Conservation (phyloP, 2,113 vertebrate genomes). For the Sinocyclocheilus rhinocerous region DNA sequence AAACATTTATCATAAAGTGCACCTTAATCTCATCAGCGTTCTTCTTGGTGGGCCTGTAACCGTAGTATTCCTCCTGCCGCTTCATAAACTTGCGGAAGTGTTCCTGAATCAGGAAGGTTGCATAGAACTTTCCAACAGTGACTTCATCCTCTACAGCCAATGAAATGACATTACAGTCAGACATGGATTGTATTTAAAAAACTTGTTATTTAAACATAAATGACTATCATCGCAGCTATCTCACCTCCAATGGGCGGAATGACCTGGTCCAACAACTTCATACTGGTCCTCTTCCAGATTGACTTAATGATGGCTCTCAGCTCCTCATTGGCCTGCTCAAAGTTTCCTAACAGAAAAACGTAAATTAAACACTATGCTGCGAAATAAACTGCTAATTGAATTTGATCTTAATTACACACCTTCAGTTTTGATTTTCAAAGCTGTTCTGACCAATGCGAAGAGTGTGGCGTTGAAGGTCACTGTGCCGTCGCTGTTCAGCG, state of each 20-base stretch:
- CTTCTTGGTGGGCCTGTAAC: constrained; percentile 90
- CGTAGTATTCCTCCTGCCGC: constrained; percentile 96
- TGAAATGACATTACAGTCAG: constrained; percentile 23
- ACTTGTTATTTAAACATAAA: not conserved
- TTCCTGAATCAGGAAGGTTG: constrained; percentile 97
- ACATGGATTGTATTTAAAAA: not conserved
- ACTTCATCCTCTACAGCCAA: constrained; percentile 91
- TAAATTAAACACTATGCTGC: not conserved
- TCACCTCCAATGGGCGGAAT: constrained; percentile 95
- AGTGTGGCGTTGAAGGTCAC: constrained; percentile 98
- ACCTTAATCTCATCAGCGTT: constrained; percentile 89
- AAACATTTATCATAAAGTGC: not conserved
- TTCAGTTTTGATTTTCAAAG: constrained; percentile 98
- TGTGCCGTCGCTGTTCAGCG: constrained; percentile 93
- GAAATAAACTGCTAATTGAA: not conserved
- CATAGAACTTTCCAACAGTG: constrained; percentile 98
- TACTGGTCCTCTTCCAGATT: constrained; percentile 98
- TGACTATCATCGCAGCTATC: constrained; percentile 17
- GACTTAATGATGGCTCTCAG: constrained; percentile 93
- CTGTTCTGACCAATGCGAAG: constrained; percentile 94
- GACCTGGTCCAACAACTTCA: constrained; percentile 98
- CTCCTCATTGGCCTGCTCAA: constrained; percentile 96
- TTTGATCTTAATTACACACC: constrained; percentile 70
- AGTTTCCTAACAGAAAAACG: constrained; percentile 81
- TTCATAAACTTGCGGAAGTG: constrained; percentile 97